Conservation (phyloP, 35 echinoderm and acorn worm genomes). For the Lytechinus pictus region DNA sequence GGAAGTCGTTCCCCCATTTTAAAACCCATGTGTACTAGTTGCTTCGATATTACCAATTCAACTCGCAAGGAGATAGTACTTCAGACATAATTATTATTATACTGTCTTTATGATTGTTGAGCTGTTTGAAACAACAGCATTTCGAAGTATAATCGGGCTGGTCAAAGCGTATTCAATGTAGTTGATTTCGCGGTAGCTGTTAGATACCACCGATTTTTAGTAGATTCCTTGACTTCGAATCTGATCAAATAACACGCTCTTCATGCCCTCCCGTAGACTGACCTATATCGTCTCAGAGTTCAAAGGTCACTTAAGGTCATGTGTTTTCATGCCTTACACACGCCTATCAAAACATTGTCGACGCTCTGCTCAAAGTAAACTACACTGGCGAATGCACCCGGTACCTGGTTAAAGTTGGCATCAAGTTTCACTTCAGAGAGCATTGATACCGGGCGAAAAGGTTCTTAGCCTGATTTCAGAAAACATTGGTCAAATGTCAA, state of each 20-base stretch:
- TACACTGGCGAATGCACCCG: neutral
- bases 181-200: neutral
- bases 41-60: too few species aligned
- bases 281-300: constrained; percentile 20
- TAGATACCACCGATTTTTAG: neutral
- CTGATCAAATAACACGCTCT: constrained; percentile 18
- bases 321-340: neutral
- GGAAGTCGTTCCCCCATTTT: too few species aligned
- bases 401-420: neutral
- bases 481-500: neutral
- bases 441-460: neutral
- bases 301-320: constrained; percentile 24
- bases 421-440: neutral
- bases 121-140: neutral
- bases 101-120: neutral
- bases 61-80: too few species aligned
- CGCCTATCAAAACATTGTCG: neutral
- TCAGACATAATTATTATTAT: too few species aligned
- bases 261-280: constrained; percentile 8
- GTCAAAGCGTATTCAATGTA: neutral
- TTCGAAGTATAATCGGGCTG: too few species aligned
- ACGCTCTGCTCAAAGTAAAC: neutral
- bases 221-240: neutral
- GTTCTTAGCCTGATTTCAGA: neutral
- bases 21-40: too few species aligned